phyloP scores from a whole-genome alignment of 2,888 invertebrate species.

The Euphydryas editha region DNA sequence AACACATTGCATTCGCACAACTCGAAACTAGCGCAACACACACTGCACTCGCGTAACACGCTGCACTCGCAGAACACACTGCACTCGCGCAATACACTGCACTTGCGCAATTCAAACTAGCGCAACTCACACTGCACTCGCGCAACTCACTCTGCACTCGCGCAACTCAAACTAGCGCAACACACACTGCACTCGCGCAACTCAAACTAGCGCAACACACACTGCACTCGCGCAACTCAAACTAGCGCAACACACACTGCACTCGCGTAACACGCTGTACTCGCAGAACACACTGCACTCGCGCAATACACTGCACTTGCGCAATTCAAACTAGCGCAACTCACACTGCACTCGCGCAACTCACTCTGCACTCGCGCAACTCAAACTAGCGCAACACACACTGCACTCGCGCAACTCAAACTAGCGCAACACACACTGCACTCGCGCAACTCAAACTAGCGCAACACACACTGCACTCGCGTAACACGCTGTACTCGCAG shows the following conservation, averaged over 20 bases:
- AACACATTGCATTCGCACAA: too few relatives aligned
- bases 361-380: constrained; percentile 74
- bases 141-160: constrained; percentile 63
- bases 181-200: constrained; percentile 82
- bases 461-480: too few relatives aligned
- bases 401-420: too few relatives aligned
- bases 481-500: too few relatives aligned
- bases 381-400: constrained; percentile 84
- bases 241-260: too few relatives aligned
- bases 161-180: constrained; percentile 88
- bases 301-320: constrained; percentile 86
- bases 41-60: constrained; percentile 55
- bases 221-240: neutral
- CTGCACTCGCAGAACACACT: too few relatives aligned
- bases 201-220: too few relatives aligned
- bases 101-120: neutral
- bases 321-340: neutral
- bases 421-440: too few relatives aligned
- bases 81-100: constrained; percentile 87
- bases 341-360: neutral
- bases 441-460: neutral
- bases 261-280: constrained; percentile 59
- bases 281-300: constrained; percentile 88
- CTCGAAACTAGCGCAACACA: constrained; percentile 53
- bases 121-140: neutral